phyloP scores from a whole-genome alignment of 1,140 invertebrate species.

The Tetramorium simillimum region DNA sequence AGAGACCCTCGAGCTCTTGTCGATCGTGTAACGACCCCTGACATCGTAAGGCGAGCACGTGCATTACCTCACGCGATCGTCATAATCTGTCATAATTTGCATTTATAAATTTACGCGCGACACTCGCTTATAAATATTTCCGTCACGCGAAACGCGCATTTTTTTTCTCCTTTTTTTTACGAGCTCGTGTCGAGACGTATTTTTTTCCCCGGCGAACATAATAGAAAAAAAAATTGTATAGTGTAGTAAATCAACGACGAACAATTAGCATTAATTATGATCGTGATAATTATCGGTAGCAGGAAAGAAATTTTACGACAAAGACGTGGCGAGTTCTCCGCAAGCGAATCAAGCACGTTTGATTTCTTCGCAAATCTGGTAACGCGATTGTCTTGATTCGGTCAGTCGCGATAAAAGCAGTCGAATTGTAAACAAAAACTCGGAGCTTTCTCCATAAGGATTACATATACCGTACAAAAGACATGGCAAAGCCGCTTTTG shows the following conservation, averaged over 20 bases:
- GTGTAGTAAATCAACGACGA: background rate
- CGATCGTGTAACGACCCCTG: background rate
- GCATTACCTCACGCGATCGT: constrained; percentile 29
- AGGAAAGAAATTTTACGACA: background rate
- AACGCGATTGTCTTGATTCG: constrained; percentile 18
- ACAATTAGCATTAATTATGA: background rate
- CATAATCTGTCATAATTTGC: constrained; percentile 54
- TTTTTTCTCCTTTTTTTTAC: background rate
- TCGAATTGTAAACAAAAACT: constrained; percentile 28
- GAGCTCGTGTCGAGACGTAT: background rate
- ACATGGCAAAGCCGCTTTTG: background rate
- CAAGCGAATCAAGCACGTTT: background rate
- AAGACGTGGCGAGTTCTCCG: background rate
- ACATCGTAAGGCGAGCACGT: background rate
- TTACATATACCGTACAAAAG: constrained; percentile 16
- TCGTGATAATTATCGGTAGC: background rate
- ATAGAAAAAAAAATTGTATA: background rate
- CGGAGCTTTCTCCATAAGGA: constrained; percentile 5
- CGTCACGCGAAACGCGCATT: constrained; percentile 8
- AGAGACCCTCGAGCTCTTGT: background rate
- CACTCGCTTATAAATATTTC: constrained; percentile 36
- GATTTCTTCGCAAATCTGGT: background rate
- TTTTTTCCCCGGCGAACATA: background rate
- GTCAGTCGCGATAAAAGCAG: constrained; percentile 20
- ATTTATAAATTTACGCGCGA: constrained; percentile 42